A percentile compares a stretch with the other conserved stretches of the same genome.
Evolutionary conservation across 2,113 vertebrate genomes (phyloP).

Genomic region (Engraulis encrasicolus): DNA sequence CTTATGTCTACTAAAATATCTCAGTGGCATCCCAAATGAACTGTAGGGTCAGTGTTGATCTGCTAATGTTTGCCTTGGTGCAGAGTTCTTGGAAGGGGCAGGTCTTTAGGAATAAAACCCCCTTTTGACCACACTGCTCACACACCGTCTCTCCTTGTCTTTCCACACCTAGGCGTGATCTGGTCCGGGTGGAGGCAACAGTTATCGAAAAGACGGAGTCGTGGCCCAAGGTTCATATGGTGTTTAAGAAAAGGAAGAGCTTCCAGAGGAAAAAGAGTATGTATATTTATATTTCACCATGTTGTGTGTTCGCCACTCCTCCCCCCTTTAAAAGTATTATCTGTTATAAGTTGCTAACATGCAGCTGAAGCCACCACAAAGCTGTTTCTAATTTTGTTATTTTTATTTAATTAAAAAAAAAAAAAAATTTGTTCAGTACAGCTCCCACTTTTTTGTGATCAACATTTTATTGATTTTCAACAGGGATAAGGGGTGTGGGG

Average conservation of each 20-base stretch:
- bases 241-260: slow-evolving; percentile 76
- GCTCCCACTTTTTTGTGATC: too few species aligned
- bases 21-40: neutral
- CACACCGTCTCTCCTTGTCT: neutral
- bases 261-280: slow-evolving; percentile 77
- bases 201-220: slow-evolving; percentile 87
- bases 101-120: neutral
- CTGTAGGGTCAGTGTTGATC: neutral
- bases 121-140: neutral
- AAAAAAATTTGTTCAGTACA: too few species aligned
- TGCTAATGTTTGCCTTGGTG: neutral
- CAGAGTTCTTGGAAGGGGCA: neutral
- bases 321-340: neutral
- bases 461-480: too few species aligned
- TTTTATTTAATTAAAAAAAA: too few species aligned
- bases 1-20: neutral
- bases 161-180: slow-evolving; percentile 69
- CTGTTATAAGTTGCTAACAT: neutral
- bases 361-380: neutral
- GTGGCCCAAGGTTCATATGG: slow-evolving; percentile 80
- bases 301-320: neutral
- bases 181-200: slow-evolving; percentile 85
- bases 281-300: slow-evolving; percentile 63
- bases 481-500: too few species aligned
- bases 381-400: neutral